These are phyloP conservation scores for Tiliqua scincoides DNA, from an alignment of 2,113 vertebrate species.

Conservation along the genomic window DNA sequence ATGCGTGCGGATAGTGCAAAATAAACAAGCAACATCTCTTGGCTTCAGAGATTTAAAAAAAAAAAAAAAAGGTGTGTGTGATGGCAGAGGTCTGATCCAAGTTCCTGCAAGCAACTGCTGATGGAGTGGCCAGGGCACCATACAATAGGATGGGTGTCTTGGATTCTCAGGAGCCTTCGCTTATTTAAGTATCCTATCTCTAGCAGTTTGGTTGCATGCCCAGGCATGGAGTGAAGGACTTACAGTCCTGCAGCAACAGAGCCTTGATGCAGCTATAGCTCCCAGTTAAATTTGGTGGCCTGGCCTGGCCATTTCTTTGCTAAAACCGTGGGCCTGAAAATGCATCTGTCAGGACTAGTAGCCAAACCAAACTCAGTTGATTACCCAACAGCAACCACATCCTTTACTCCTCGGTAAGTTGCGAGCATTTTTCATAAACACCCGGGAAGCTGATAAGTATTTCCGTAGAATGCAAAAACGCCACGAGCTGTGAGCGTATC, in stretches of 20 bases:
- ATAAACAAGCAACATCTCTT: no score
- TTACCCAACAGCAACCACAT: slow-evolving; percentile 22
- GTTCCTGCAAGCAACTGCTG: no score
- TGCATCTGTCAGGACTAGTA: not conserved
- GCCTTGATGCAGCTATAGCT: not conserved
- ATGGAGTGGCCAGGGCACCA: no score
- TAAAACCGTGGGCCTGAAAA: not conserved
- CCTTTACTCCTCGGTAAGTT: slow-evolving; percentile 39
- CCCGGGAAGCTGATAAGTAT: slow-evolving; percentile 50
- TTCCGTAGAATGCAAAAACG: slow-evolving; percentile 64
- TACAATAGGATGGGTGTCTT: not conserved
- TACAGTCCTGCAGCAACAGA: not conserved
- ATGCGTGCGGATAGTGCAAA: no score
- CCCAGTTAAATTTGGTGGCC: not conserved
- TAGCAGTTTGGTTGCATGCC: not conserved
- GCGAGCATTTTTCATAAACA: slow-evolving; percentile 36
- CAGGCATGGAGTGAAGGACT: not conserved
- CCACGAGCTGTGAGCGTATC: not conserved
- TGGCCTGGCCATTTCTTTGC: not conserved
- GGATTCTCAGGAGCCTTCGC: not conserved
- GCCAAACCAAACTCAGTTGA: not conserved
- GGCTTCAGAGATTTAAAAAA: no score
- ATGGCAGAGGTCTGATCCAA: not conserved
- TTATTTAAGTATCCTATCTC: not conserved
- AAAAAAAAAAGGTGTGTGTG: no score